Evolutionary conservation across 2,888 invertebrate species (phyloP).

Genomic region (Platycnemis pennipes): DNA sequence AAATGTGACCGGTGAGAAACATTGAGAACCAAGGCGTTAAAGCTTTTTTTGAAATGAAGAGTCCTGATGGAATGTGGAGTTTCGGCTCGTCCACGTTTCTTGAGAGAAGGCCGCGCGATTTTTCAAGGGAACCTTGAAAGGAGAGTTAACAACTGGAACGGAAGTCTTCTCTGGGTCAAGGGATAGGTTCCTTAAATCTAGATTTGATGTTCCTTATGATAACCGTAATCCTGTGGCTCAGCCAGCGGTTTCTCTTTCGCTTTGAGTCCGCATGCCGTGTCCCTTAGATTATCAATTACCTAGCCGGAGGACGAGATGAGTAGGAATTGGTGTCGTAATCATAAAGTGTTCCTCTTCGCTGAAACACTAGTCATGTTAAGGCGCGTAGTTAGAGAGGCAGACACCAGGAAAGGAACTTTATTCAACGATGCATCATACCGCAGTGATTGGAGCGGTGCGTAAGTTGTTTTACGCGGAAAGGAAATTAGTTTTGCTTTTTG

Average conservation of each 20-base stretch:
- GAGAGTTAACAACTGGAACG: conserved; percentile 20
- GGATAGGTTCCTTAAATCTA: conserved; percentile 3
- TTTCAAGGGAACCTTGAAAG: not conserved
- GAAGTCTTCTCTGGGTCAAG: conserved; percentile 32
- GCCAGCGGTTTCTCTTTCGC: not conserved
- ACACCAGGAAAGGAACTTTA: not conserved
- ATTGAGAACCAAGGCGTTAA: not conserved
- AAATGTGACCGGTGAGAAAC: not conserved
- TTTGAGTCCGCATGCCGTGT: not conserved
- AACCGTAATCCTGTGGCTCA: not conserved
- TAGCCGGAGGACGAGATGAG: not conserved
- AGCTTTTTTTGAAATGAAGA: not conserved
- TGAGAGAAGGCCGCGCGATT: not conserved
- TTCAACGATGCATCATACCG: not conserved
- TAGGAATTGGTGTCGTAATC: not conserved
- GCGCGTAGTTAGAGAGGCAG: not conserved
- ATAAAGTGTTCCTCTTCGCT: not conserved
- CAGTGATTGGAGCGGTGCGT: not conserved
- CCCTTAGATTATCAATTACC: not conserved
- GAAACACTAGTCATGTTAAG: not conserved
- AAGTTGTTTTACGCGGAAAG: too few relatives aligned
- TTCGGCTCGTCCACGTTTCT: not conserved
- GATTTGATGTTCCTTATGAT: not conserved
- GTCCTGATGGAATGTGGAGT: not conserved
- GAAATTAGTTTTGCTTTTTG: too few relatives aligned